Conservation (phyloP, 2,113 vertebrate species). For the Bucco capensis region DNA sequence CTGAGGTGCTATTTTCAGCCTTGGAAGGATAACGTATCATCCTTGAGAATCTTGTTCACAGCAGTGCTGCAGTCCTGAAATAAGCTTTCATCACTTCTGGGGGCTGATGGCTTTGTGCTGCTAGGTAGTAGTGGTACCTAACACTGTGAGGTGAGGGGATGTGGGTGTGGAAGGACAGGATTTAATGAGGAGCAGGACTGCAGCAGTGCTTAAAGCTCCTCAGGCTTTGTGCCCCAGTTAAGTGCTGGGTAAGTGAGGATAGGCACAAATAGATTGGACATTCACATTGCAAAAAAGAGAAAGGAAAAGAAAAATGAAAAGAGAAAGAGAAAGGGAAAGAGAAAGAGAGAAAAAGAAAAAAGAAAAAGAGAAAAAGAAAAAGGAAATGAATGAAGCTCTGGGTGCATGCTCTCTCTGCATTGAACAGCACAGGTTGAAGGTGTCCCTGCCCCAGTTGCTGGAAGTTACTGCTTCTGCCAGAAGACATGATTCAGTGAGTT, state of each 20-base stretch:
- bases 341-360: background rate
- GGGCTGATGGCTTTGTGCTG: slow-evolving; percentile 50
- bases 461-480: background rate
- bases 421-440: background rate
- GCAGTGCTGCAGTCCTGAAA: slow-evolving; percentile 36
- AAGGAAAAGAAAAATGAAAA: background rate
- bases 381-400: background rate
- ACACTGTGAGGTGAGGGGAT: background rate
- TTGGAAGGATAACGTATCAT: slow-evolving; percentile 58
- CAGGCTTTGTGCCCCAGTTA: background rate
- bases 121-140: slow-evolving; percentile 9
- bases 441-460: background rate
- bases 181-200: slow-evolving; percentile 32
- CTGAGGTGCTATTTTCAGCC: slow-evolving; percentile 55
- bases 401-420: background rate
- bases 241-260: background rate
- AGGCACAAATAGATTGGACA: background rate
- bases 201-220: background rate
- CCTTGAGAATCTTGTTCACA: slow-evolving; percentile 64
- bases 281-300: background rate
- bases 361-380: background rate
- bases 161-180: slow-evolving; percentile 10
- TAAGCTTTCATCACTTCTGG: slow-evolving; percentile 43
- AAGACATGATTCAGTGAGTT: background rate
- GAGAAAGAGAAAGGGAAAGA: background rate